phyloP scores from a whole-genome alignment of 2,797 vertebrate genomes.

The Orestias chungarensis region DNA sequence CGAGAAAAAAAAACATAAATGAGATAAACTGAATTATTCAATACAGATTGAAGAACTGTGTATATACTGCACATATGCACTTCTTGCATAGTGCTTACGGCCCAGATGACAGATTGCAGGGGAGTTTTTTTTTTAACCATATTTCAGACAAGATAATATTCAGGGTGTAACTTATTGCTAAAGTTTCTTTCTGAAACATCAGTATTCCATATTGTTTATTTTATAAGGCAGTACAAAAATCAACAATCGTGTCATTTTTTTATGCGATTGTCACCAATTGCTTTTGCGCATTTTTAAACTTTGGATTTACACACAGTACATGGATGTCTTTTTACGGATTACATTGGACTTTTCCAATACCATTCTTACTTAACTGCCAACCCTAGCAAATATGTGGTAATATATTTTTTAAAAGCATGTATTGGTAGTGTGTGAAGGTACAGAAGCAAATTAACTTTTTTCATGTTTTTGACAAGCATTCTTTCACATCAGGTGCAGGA shows the following conservation, averaged over 20 bases:
- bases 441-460: too few species aligned
- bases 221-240: neutral
- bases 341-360: too few species aligned
- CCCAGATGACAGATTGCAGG: neutral
- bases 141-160: neutral
- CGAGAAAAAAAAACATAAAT: too few species aligned
- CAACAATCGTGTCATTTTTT: neutral
- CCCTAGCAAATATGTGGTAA: neutral
- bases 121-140: neutral
- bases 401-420: too few species aligned
- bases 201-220: neutral
- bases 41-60: neutral
- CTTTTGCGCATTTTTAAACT: neutral
- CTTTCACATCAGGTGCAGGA: too few species aligned
- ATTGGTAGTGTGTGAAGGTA: too few species aligned
- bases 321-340: neutral
- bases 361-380: neutral
- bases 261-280: neutral
- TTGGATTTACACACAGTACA: neutral
- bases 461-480: too few species aligned
- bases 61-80: neutral
- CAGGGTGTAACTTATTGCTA: neutral
- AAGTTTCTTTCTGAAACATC: neutral
- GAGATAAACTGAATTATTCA: neutral
- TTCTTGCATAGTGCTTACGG: neutral